phyloP scores from a whole-genome alignment of 2,113 vertebrate genomes.

The Apteryx mantelli region DNA sequence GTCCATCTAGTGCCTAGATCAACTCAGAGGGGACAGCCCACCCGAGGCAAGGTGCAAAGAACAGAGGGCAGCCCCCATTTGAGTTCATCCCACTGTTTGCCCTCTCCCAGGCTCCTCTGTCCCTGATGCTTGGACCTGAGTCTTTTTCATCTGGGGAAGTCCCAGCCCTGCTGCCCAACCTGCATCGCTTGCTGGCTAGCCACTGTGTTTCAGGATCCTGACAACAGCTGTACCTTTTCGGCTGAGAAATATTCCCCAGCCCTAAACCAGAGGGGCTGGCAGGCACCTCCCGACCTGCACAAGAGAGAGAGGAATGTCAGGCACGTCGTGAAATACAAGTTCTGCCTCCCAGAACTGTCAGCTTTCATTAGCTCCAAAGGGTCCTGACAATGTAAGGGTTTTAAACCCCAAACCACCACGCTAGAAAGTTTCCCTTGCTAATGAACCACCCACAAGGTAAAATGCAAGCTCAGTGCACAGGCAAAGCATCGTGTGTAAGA shows the following conservation, averaged over 20 bases:
- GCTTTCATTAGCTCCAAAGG: neutral
- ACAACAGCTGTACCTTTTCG: neutral
- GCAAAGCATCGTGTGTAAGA: rapidly evolving
- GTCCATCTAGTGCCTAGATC: neutral
- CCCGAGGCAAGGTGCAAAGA: neutral
- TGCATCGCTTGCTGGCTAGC: neutral
- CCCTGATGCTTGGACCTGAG: neutral
- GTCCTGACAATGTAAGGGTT: neutral
- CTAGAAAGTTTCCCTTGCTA: neutral
- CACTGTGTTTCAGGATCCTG: neutral
- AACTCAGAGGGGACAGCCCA: neutral
- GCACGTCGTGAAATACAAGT: neutral
- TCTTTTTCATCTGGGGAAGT: neutral
- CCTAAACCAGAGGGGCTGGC: neutral
- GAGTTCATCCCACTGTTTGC: neutral
- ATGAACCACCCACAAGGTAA: neutral
- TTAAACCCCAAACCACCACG: neutral
- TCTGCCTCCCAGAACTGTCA: constrained; percentile 24
- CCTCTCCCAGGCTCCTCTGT: neutral
- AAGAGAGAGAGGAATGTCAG: constrained; percentile 8
- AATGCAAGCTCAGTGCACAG: neutral
- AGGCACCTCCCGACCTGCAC: neutral
- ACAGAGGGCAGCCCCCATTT: neutral
- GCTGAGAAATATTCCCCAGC: neutral
- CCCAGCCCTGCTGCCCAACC: neutral